Base-by-base conservation (phyloP, 2,797 vertebrate genomes). In the Pampus argenteus region DNA sequence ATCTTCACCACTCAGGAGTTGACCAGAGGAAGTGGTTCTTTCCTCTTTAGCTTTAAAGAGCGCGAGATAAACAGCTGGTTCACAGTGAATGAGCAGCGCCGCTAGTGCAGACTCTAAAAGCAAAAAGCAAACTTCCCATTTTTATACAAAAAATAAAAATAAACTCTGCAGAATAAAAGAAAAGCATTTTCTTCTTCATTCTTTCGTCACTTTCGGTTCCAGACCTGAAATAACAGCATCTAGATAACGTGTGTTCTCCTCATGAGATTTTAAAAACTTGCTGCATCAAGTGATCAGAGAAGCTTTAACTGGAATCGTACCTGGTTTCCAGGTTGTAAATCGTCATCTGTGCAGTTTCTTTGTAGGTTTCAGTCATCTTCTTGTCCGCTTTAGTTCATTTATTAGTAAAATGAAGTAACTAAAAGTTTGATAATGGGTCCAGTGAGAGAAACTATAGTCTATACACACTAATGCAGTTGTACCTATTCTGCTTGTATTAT, bases 1-100 rank as follows among this genome's bases (percentile, higher is more conserved):
- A 77, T 88, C 89, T 82, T 79, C 77, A 4, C 84, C 88, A 88
- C 87, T 89, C 82, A 86, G 84, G 84, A 86, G 66, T 79, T 88
- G 63, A 89, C 77, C 76, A 87, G 83, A 86, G 89, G 88, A 91
- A 87, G 85, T 81, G 83, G 58, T 61, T 83, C 52, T 65, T 66
- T 66, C 3, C 65, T 54, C 66, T 84, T 76, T 36, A 29, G 50
- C 47, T 76, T 57, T 20, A 48, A 50, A 76, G 58, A 76, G 56
- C 80, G 82, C 78, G 60, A 78, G 75, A 52, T 8, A 44, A 68
- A 64, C 64, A 71, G 73, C 76, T 75, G 71, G 74, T 91, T 87
- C 81, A 64, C 61, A 77, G 28, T 11, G 28, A 65, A 9, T n/a
- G 71, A 31, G 63, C 54, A 29, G 54, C 14, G 13, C 23, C 11